Base-by-base conservation (phyloP, 2,888 invertebrate species). In the Polydesmus complanatus region DNA sequence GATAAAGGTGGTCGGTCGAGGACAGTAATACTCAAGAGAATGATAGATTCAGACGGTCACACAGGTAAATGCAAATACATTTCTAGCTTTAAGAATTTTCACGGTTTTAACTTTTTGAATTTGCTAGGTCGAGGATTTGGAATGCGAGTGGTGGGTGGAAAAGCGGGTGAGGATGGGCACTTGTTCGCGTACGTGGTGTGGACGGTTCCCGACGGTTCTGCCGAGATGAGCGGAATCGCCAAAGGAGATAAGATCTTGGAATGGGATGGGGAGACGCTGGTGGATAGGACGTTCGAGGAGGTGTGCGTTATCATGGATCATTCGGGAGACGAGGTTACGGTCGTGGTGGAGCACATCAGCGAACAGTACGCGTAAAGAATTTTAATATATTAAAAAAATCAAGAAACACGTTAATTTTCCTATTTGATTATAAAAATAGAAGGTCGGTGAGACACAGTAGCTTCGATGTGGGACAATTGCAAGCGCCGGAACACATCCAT, bases 131-230 rank as follows among this genome's bases (percentile, higher is more conserved):
- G 89, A 67, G 93, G 93, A 62, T 90, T 93, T 71, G 94, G 94
- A 37, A 90, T 95, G 90, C 81, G 92, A 65, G 90, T 94, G 26
- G 91, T 93, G 54, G 94, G 93, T 21, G 94, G 94, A 27, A 92
- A 92, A 74, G 84, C 85, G 27, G 87, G 86, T 62, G 80, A 83
- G 27, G 89, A 89, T 73, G 91, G 91, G 3, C 83, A 85, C 48
- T 83, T 91, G 65, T 89, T 90, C 73, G 92, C 92, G 54, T 87
- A 88, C 73, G 87, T 92, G 71, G 89, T 91, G 62, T 91, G 90
- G 86, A 91, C 91, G 2, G 88, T 90, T 65, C 88, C 88, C 14
- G 89, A 90, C 53, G 93, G 94, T 27, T 88, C 91, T 26, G 94
- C 94, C 1, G 90, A 92, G 73, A 84, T 89, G 71, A 88, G 85